Conservation (phyloP, 2,888 invertebrate species). For the Ethmia dodecea region DNA sequence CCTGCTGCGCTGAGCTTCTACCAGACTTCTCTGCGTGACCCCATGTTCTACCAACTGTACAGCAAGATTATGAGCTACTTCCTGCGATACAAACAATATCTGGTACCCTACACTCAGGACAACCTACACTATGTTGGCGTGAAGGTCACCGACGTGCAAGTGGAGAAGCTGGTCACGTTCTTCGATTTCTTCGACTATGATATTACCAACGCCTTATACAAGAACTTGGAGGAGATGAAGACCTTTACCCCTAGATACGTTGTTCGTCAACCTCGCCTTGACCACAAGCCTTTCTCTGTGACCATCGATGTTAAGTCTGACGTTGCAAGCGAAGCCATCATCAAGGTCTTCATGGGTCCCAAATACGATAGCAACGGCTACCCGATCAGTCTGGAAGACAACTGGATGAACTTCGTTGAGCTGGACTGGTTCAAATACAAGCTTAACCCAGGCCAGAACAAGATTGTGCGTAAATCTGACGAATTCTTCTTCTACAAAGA, state of each 20-base stretch:
- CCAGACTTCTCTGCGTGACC: slow-evolving; percentile 80
- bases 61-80: slow-evolving; percentile 66
- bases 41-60: slow-evolving; percentile 79
- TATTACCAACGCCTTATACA: slow-evolving; percentile 72
- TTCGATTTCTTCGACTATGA: slow-evolving; percentile 79
- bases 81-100: slow-evolving; percentile 67
- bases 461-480: slow-evolving; percentile 80
- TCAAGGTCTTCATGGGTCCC: slow-evolving; percentile 79
- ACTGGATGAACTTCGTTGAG: slow-evolving; percentile 48
- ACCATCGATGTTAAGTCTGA: slow-evolving; percentile 59
- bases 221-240: slow-evolving; percentile 40
- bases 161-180: slow-evolving; percentile 76
- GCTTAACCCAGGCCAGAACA: slow-evolving; percentile 80
- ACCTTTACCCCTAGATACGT: slow-evolving; percentile 57
- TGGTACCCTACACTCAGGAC: slow-evolving; percentile 67
- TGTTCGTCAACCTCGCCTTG: slow-evolving; percentile 81
- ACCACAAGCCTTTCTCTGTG: slow-evolving; percentile 73
- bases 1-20: slow-evolving; percentile 80
- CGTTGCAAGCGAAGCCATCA: slow-evolving; percentile 58
- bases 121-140: slow-evolving; percentile 72
- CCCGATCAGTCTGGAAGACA: slow-evolving; percentile 69
- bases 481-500: slow-evolving; percentile 79
- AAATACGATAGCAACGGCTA: slow-evolving; percentile 74
- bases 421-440: slow-evolving; percentile 57
- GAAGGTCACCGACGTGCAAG: slow-evolving; percentile 66